Conservation (phyloP, 2,797 vertebrate genomes). For the Nyctibius grandis region DNA sequence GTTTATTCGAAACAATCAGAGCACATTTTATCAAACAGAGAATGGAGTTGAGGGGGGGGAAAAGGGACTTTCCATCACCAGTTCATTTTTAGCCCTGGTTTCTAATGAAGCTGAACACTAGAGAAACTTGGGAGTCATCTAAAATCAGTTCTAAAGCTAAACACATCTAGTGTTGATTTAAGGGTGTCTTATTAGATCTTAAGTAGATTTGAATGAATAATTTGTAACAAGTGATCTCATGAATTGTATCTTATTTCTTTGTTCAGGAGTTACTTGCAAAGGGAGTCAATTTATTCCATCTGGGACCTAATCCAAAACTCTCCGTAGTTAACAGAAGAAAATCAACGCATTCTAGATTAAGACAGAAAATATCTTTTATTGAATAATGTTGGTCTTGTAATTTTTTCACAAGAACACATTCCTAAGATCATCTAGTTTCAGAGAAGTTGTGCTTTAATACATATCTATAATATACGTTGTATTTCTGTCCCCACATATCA, state of each 20-base stretch:
- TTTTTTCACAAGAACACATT: not conserved
- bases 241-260: not conserved
- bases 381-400: not conserved
- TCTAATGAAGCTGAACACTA: not conserved
- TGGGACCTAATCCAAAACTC: not conserved
- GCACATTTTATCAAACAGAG: not conserved
- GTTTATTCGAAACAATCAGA: not conserved
- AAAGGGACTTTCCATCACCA: not conserved
- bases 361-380: not conserved
- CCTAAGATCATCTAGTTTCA: not conserved
- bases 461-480: fast-evolving
- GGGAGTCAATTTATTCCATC: not conserved
- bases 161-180: not conserved
- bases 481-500: not conserved
- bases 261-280: not conserved
- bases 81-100: not conserved
- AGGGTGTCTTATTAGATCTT: too few relatives aligned
- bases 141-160: not conserved
- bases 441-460: not conserved
- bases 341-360: not conserved
- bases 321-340: not conserved
- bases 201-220: too few relatives aligned
- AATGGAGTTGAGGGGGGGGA: not conserved
- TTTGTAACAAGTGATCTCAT: too few relatives aligned
- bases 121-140: not conserved